Evolutionary conservation across 2,113 vertebrate species (phyloP), one percentile per base, ranked within the genome.

Genomic region (Amazona vittata): DNA sequence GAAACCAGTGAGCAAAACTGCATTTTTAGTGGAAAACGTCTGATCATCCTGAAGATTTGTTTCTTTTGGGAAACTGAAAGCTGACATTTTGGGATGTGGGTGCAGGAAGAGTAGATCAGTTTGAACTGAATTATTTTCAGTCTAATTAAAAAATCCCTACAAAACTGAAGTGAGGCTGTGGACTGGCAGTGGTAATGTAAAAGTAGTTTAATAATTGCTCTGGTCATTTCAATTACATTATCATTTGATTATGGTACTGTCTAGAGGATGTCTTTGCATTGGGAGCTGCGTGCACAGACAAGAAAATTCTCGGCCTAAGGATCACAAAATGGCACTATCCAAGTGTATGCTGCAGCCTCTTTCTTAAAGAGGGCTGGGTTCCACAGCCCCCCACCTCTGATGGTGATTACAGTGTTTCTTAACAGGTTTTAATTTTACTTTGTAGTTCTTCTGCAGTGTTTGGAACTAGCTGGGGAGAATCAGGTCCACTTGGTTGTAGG

Each of bases 221-320:
- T 78, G 35, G 13, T 76, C 26, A 29, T 80, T 80, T 92, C 8
- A 49, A 0, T 70, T 29, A 4, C 0, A 2, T 1, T 16, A 16
- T n/a, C 1, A 1, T 74, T 91, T 44, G 28, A 10, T 41, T 39
- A 4, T 22, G 15, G 6, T 37, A 37, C 18, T n/a, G 29, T 5
- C 14, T 70, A 44, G 37, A 74, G 14, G 28, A 31, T 44, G 46
- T 68, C 3, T 62, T 33, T 49, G 16, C 8, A 2, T 4, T 15
- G 8, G 17, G 28, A 43, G 9, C 7, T 59, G 1, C 5, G 16
- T 24, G 15, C 0, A 28, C 5, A 35, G 2, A 0, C 4, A 24
- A 68, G 17, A 44, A 70, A 43, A 12, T 37, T 35, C 12, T 18
- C n/a, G 18, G 15, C 12, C 22, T 41, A 67, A 35, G 22, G 7